Evolutionary conservation across 2,113 vertebrate species (phyloP), one percentile per base, ranked within the genome.

Genomic region (Todiramphus chloris): DNA sequence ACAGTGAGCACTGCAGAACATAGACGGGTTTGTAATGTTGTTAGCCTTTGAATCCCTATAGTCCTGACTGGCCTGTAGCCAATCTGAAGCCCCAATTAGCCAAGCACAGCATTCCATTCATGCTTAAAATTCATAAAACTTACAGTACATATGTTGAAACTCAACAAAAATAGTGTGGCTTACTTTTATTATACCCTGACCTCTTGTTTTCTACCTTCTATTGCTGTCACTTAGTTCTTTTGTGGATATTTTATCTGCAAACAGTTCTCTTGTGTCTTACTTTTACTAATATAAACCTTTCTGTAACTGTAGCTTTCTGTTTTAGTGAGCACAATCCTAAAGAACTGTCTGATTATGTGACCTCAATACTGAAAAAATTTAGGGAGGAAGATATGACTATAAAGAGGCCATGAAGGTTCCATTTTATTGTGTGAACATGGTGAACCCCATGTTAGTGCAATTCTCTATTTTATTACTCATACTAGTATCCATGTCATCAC

Each of bases 61-160:
- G 96, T 68, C 58, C 73, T 62, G 37, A 20, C 63, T 97, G 97
- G 91, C 87, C 31, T 33, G 17, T 72, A 93, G 83, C 91, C 89
- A 96, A 67, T 37, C 39, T 90, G 91, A 95, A 96, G 77, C 30
- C 66, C 89, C 89, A 95, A 93, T 96, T 96, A 97, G 74, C 53
- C 39, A 93, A 94, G 92, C 44, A 94, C 70, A 94, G 81, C 89
- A 96, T 97, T 96, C 93, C 90, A 77, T 94, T 96, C 94, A 93
- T 96, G 86, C 69, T 87, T 96, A 84, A 96, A 96, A 96, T 96
- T 95, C 62, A 80, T 94, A 95, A 96, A 97, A 95, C 59, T 84
- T 89, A 82, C 33, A 77, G 41, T 92, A 87, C 73, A 44, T 87
- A 69, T 77, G 78, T 79, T 92, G 67, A 90, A 96, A 92, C 60